Evolutionary conservation across 2,113 vertebrate species (phyloP), one percentile per base, ranked within the genome.

Genomic region (Lasiurus cinereus): DNA sequence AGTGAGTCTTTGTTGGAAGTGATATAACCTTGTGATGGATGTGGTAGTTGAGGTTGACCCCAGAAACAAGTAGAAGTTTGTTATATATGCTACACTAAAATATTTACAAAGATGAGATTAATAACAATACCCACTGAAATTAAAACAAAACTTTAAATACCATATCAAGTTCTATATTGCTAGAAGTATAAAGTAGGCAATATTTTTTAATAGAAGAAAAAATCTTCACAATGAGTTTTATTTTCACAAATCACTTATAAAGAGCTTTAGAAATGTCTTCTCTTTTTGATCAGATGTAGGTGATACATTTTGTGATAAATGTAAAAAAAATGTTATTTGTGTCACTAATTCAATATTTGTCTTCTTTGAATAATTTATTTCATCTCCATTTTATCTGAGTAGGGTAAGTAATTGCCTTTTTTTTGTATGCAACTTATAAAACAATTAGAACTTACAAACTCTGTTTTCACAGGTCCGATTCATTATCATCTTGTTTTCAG

Each of bases 381-480:
- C 21, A 31, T 87, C 39, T 87, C n/a, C 31, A 27, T 83, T 88
- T 33, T 64, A 56, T 82, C 9, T 88, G 18, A 62, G 22, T 66
- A 56, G n/a, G 18, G 14, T 91, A 96, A 48, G 14, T 91, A 96
- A 43, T 83, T 88, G 33, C 10, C 31, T 79, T 73, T 78, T 39
- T 77, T 83, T 46, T 29, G 2, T 96, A 33, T 95, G 3, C 33
- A 80, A 16, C 69, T 22, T n/a, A 18, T 93, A 14, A 64, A 90
- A 46, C 96, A 95, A 56, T 39, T 36, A 88, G 27, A 89, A 56
- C 48, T 22, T 96, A 56, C 21, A 93, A 94, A 76, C 48, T 92
- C 33, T 92, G 59, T 7, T 54, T 92, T 96, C 39, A 73, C 93
- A 96, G 82, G 14, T 94, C 85, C 73, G 69, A n/a, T 93, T 97